These are phyloP conservation scores for Podarcis muralis DNA, from an alignment of 2,113 vertebrate species.

Conservation along the genomic window DNA sequence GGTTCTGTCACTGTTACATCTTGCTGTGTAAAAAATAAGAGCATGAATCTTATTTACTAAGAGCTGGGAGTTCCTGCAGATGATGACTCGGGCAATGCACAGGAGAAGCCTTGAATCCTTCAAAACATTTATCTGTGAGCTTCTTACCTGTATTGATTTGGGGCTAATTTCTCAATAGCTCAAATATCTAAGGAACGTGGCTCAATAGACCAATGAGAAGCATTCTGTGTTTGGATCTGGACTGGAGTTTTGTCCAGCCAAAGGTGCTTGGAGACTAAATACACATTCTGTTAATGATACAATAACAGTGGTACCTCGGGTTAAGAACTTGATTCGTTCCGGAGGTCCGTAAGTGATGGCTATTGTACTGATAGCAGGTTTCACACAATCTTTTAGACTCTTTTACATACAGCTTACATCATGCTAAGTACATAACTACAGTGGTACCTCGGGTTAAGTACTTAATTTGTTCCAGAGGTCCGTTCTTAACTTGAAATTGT, in stretches of 20 bases:
- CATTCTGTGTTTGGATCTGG: not conserved
- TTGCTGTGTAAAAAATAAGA: slow-evolving; percentile 38
- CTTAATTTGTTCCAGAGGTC: too few relatives aligned
- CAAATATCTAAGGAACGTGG: too few relatives aligned
- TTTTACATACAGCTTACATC: too few relatives aligned
- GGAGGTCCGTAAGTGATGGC: too few relatives aligned
- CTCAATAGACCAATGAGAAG: not conserved
- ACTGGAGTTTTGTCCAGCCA: not conserved
- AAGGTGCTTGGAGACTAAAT: not conserved
- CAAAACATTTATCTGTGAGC: slow-evolving; percentile 14
- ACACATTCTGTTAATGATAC: not conserved
- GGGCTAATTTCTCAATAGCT: not conserved
- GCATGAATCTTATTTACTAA: slow-evolving; percentile 32
- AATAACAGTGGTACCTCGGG: not conserved
- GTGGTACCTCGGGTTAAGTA: too few relatives aligned
- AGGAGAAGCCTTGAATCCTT: slow-evolving; percentile 3
- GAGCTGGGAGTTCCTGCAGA: slow-evolving; percentile 48
- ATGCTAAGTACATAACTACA: too few relatives aligned
- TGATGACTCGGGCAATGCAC: not conserved
- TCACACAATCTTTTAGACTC: too few relatives aligned
- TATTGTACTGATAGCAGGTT: too few relatives aligned
- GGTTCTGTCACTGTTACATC: slow-evolving; percentile 44
- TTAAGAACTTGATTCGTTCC: too few relatives aligned
- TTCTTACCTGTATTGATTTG: not conserved
- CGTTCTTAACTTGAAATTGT: too few relatives aligned